phyloP scores from a whole-genome alignment of 2,888 invertebrate species.

The Caenorhabditis afra region DNA sequence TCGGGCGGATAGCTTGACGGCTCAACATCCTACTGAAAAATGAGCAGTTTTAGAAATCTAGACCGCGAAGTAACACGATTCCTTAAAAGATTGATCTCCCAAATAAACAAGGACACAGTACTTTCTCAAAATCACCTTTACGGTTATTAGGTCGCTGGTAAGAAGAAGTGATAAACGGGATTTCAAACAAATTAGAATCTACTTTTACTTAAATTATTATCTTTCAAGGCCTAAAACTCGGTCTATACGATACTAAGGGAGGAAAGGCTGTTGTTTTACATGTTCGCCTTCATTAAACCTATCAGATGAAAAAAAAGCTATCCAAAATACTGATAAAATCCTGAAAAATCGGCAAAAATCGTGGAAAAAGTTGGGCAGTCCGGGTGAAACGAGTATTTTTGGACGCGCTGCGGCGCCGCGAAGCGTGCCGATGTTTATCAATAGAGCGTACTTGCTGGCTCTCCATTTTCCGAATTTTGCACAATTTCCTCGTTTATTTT shows the following conservation, averaged over 20 bases:
- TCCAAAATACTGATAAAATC: background rate
- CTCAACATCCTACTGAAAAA: constrained; percentile 63
- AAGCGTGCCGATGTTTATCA: constrained; percentile 14
- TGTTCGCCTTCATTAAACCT: background rate
- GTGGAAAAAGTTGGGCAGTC: constrained; percentile 41
- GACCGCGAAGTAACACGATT: background rate
- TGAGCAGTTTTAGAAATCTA: background rate
- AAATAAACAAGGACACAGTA: no score
- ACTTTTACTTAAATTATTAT: no score
- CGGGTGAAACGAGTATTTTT: constrained; percentile 28
- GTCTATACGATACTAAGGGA: background rate
- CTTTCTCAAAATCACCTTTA: no score
- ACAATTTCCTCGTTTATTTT: constrained; percentile 8
- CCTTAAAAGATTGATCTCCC: no score
- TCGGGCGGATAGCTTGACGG: constrained; percentile 69
- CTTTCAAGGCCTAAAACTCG: background rate
- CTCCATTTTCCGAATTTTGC: constrained; percentile 10
- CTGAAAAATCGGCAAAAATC: constrained; percentile 11
- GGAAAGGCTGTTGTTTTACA: background rate
- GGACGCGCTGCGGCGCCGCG: constrained; percentile 30
- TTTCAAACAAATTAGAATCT: no score
- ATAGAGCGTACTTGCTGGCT: constrained; percentile 28
- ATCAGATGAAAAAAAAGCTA: background rate
- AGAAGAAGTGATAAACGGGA: no score
- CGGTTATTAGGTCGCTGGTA: no score